Base-by-base conservation (phyloP, 1,140 invertebrate species). In the Dolichoris vasculosae region DNA sequence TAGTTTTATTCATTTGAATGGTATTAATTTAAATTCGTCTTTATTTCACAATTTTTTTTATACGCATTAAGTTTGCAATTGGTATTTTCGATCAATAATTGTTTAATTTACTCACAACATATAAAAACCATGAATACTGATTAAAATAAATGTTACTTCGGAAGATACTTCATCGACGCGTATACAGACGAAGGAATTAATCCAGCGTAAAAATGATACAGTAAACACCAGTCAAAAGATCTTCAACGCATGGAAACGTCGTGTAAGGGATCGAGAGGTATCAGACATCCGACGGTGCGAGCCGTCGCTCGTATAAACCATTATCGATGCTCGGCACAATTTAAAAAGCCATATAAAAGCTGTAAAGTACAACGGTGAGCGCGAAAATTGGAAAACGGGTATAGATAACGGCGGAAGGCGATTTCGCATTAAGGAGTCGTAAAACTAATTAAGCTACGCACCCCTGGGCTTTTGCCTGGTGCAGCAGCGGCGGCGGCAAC, bases 341-440 rank as follows among this genome's bases (percentile, higher is more conserved):
- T 73, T 79, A 80, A 85, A 85, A 85, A 79, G 76, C 64, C 64
- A 80, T 85, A 69, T 46, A 81, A 69, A 46, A 63, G 80, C 63
- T 46, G 30, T 69, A 82, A 67, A 82, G 43, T 63, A 35, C 35
- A 2, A 43, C 0, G 23, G 63, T 30, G 48, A 26, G 51, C 6
- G 85, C 43, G 35, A 32, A 83, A 86, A 86, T 83, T 80, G 82
- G 81, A 76, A 84, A 86, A 86, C 69, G 63, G 84, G 79, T 64
- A 87, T 84, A 82, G 84, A 84, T 76, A 86, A 86, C 64, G 79
- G 8, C 2, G 71, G 2, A 17, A 23, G 59, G 73, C 69, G 67
- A 83, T 77, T 80, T 81, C 55, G 73, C 82, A 84, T 86, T 76
- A 81, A 86, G 82, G 82, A 81, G 82, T 87, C 80, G 84, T 87